Evolutionary conservation across 1,140 invertebrate genomes (phyloP), one percentile per base, ranked within the genome.

Genomic region (Drosophila santomea): DNA sequence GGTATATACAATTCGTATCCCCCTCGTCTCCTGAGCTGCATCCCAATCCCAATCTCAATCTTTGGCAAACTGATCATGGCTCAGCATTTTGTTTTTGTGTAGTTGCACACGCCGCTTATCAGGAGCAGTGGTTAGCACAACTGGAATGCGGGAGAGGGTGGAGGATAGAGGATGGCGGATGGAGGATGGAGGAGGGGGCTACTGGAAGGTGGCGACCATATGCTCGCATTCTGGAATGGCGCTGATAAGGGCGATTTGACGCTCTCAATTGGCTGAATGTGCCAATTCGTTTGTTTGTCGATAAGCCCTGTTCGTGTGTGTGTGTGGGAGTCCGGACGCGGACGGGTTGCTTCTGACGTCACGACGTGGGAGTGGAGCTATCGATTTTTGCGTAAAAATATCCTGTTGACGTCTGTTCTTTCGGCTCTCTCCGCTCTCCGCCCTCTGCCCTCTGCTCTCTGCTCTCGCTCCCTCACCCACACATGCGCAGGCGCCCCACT

Each of bases 371-470:
- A 56, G 51, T 45, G 32, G 4, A 64, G 38, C 51, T 64, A 68
- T 68, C 32, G 64, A 68, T 68, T 68, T 68, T 68, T 12, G n/a
- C 47, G 43, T 66, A 66, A 54, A 68, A 45, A 54, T 68, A 68
- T 68, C 64, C 64, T 68, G 47, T 52, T 68, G 47, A 68, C 64
- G 64, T 68, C 47, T 54, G 36, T 41, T 14, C 25, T 23, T 23
- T 11, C 20, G 14, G n/a, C 64, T 56, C 43, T 45, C 25, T 28
- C 23, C 41, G 32, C 28, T 38, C n/a, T 32, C 58, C 17, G 1
- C 12, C 12, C 12, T 28, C 6, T 3, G 23, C 43, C 38, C 17
- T 28, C 23, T 35, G 32, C 36, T 38, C 25, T 32, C 59, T 25
- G 3, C 38, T 39, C 20, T 20, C 6, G 17, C 41, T 12, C 23